Percentiles rank a stretch among this genome's conserved stretches.
Evolutionary conservation across 2,113 vertebrate genomes (phyloP).

Genomic region (Equus przewalskii): DNA sequence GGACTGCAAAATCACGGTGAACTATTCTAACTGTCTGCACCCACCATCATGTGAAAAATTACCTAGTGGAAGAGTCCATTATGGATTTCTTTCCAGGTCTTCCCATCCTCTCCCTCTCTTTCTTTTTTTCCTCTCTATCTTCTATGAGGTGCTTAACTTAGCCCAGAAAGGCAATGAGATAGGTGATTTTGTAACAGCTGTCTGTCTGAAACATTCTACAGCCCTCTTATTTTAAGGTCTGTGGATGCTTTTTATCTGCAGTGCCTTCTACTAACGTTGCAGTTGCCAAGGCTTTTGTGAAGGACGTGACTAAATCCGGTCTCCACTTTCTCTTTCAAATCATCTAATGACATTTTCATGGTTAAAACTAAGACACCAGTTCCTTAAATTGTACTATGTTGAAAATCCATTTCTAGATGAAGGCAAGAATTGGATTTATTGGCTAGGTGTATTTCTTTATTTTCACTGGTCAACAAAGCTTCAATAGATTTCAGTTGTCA

Average conservation of each 20-base stretch:
- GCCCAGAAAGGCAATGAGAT: background rate
- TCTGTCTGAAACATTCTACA: background rate
- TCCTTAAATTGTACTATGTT: background rate
- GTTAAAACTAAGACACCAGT: background rate
- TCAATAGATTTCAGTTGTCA: background rate
- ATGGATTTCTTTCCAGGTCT: background rate
- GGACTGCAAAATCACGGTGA: conserved; percentile 53
- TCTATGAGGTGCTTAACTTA: background rate
- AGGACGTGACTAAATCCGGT: background rate
- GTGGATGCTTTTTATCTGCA: background rate
- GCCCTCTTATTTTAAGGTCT: conserved; percentile 9
- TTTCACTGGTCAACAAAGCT: background rate
- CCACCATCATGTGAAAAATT: conserved; percentile 58
- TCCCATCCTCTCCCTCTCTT: background rate
- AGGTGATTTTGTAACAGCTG: conserved; percentile 14
- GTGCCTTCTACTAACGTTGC: background rate
- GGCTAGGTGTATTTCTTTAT: background rate
- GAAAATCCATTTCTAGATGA: conserved; percentile 43
- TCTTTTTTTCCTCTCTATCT: background rate
- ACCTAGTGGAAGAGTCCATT: background rate
- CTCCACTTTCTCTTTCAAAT: background rate
- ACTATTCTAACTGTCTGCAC: conserved; percentile 24
- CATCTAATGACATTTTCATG: conserved; percentile 3
- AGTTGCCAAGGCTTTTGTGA: background rate
- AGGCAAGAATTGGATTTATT: background rate